Evolutionary conservation across 2,113 vertebrate species (phyloP).

Genomic region (Microcebus murinus): DNA sequence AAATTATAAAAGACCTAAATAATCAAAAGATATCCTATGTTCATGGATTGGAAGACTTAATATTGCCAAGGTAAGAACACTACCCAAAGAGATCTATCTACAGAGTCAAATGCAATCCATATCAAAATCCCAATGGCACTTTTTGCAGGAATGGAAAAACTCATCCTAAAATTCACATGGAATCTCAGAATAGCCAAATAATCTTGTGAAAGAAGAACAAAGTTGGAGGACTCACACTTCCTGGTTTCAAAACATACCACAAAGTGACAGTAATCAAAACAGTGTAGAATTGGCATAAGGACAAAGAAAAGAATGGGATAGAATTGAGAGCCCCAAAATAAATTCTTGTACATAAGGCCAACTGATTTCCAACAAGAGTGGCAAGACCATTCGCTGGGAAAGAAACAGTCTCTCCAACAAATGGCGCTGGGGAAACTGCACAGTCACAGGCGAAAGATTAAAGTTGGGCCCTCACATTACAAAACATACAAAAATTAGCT

Average conservation of each 20-base stretch:
- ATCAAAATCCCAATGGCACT: not conserved
- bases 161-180: not conserved
- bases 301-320: not conserved
- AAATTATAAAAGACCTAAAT: accelerated
- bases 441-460: not conserved
- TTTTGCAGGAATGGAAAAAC: not conserved
- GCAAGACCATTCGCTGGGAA: not conserved
- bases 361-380: accelerated
- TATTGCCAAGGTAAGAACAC: not conserved
- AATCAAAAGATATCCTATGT: not conserved
- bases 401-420: too few species aligned
- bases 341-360: accelerated
- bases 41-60: accelerated
- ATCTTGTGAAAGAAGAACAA: not conserved
- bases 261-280: not conserved
- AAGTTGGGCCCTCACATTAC: not conserved
- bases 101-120: not conserved
- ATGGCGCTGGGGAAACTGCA: not conserved
- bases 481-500: not conserved
- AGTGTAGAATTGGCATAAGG: accelerated
- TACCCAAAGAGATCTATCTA: accelerated
- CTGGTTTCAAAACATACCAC: not conserved
- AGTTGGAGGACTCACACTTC: not conserved
- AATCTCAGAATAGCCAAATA: not conserved
- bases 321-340: not conserved